Evolutionary conservation across 2,113 vertebrate species (phyloP).

Genomic region (Myocastor coypus): DNA sequence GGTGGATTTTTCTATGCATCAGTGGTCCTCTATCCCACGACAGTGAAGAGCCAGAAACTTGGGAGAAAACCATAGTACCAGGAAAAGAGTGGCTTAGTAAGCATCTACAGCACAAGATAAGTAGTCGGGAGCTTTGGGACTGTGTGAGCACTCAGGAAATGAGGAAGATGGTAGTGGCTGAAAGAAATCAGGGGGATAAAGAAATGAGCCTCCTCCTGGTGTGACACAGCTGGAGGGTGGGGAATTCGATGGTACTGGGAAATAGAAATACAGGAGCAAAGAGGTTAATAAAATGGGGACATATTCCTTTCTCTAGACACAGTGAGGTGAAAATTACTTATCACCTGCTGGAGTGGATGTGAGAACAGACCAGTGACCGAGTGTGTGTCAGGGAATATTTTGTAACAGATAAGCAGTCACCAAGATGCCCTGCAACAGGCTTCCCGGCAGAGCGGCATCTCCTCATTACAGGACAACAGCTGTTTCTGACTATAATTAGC

Average conservation of each 20-base stretch:
- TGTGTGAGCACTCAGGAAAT: conserved; percentile 46
- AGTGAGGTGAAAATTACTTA: conserved; percentile 80
- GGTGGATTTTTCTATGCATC: neutral
- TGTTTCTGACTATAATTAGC: conserved; percentile 90
- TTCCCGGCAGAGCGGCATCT: conserved; percentile 67
- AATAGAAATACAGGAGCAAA: conserved; percentile 55
- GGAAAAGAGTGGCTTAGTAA: conserved; percentile 12
- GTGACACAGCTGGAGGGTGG: conserved; percentile 55
- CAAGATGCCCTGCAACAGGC: conserved; percentile 67
- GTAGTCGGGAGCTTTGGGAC: conserved; percentile 65
- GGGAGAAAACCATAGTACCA: neutral
- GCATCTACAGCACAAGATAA: conserved; percentile 24
- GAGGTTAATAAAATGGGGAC: conserved; percentile 82
- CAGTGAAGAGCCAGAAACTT: neutral
- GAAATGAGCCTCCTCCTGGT: neutral
- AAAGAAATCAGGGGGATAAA: conserved; percentile 31
- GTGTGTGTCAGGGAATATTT: conserved; percentile 56
- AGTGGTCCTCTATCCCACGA: neutral
- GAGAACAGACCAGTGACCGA: conserved; percentile 68
- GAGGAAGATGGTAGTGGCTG: conserved; percentile 43
- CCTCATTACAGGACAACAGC: conserved; percentile 90
- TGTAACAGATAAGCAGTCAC: neutral
- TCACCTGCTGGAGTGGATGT: conserved; percentile 76
- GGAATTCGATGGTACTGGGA: conserved; percentile 38
- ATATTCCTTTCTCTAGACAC: conserved; percentile 67